Base-by-base conservation (phyloP, 2,888 invertebrate genomes). In the Danaus chrysippus region DNA sequence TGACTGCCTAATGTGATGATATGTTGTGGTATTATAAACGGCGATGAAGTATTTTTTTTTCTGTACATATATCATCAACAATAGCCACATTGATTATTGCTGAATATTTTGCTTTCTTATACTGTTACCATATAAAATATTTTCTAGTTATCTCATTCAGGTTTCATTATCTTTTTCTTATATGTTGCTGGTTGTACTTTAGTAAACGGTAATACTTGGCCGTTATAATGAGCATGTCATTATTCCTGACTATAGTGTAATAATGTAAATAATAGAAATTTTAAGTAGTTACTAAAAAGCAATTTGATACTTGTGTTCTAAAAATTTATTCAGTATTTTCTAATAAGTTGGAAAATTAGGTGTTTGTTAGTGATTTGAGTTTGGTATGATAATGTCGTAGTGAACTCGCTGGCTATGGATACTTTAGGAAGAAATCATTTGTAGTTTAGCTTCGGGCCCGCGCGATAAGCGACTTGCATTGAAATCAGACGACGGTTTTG, bases 191-290 rank as follows among this genome's bases (percentile, higher is more conserved):
- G 5, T 46, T 17, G 17, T 49, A 17, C 49, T 49, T 62, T 73
- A 69, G 68, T 69, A 75, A 64, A 64, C 61, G 58, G 42, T 49
- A 61, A 60, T 58, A 75, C 76, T 72, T 71, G 81, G 74, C 72
- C 78, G 78, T 81, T 84, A 83, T 86, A 87, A 87, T 88, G 89
- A 90, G 86, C 87, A 84, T 81, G 79, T 86, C 78, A 75, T 78
- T 82, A 77, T 83, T 87, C 82, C 86, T 86, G 86, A 87, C 80
- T 79, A 76, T 82, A 81, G 78, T 72, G 68, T 70, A 65, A 68
- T 85, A 81, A 79, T 87, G 87, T 90, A 87, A 72, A 87, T 87
- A 85, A 76, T 87, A 82, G 80, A 82, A 77, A 74, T 59, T 66
- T 78, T 77, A 79, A 83, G 83, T 83, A 82, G 79, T 78, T 79